Conservation (phyloP, 1,140 invertebrate species). For the Formica selysi region DNA sequence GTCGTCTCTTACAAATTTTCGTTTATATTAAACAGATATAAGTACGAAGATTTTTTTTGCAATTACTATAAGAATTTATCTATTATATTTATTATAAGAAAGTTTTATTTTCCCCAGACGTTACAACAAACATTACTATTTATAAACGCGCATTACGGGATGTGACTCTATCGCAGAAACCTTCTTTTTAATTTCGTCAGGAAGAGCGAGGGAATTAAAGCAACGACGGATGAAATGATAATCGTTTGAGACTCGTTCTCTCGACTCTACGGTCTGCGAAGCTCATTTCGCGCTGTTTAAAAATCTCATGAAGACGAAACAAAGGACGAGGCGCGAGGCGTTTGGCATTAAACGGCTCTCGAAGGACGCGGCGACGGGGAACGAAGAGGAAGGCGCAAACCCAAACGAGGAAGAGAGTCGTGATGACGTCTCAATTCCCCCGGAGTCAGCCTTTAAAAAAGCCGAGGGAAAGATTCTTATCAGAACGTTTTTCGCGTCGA, state of each 20-base stretch:
- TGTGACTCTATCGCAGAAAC: constrained; percentile 2
- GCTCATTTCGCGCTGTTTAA: constrained; percentile 83
- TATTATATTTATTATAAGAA: neutral
- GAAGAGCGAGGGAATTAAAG: constrained; percentile 72
- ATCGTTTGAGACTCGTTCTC: constrained; percentile 77
- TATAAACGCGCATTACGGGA: neutral
- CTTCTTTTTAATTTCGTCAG: constrained; percentile 48
- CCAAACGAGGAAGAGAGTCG: constrained; percentile 72
- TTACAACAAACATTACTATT: constrained; percentile 10
- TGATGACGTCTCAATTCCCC: constrained; percentile 83
- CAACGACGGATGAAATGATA: constrained; percentile 78
- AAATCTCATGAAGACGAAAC: constrained; percentile 85
- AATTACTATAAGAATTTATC: neutral
- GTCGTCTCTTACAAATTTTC: neutral
- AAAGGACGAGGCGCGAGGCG: constrained; percentile 77
- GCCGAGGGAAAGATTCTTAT: constrained; percentile 83
- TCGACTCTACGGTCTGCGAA: constrained; percentile 75
- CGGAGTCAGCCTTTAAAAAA: constrained; percentile 77
- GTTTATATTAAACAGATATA: neutral
- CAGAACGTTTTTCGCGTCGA: constrained; percentile 77
- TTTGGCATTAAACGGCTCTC: constrained; percentile 80
- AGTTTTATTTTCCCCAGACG: neutral
- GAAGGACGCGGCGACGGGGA: constrained; percentile 64
- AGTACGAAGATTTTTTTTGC: neutral
- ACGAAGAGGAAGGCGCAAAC: constrained; percentile 45